A percentile compares a stretch with the other conserved stretches of the same genome.
Conservation (phyloP, 2,888 invertebrate genomes). For the Embidobia sp. region DNA sequence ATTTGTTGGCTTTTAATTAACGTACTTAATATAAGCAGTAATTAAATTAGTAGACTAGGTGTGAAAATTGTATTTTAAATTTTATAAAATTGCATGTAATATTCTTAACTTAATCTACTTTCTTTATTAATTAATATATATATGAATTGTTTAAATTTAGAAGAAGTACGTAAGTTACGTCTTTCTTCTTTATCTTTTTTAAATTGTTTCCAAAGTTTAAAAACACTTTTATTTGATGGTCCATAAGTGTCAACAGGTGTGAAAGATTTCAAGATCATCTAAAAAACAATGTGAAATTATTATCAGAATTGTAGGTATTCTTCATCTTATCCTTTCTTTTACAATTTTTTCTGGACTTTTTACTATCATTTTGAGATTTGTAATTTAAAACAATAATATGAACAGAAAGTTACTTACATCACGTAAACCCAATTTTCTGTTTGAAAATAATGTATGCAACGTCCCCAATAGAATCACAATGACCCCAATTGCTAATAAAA, state of each 20-base stretch:
- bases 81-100: too few relatives aligned
- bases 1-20: too few relatives aligned
- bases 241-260: conserved; percentile 78
- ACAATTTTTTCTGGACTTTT: too few relatives aligned
- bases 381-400: too few relatives aligned
- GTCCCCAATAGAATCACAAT: conserved; percentile 82
- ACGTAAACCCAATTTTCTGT: conserved; percentile 67
- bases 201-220: conserved; percentile 77
- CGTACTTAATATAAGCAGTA: too few relatives aligned
- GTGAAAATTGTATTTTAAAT: too few relatives aligned
- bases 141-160: conserved; percentile 43
- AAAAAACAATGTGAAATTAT: conserved; percentile 14
- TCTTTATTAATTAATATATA: conserved; percentile 52
- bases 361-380: too few relatives aligned
- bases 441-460: conserved; percentile 72
- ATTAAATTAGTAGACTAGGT: too few relatives aligned
- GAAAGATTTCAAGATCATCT: conserved; percentile 75
- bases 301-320: too few relatives aligned
- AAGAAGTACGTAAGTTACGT: conserved; percentile 56
- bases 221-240: conserved; percentile 71
- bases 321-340: too few relatives aligned
- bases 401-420: background rate
- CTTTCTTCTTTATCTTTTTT: conserved; percentile 71
- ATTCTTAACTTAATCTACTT: conserved; percentile 5
- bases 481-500: conserved; percentile 82